A percentile compares a stretch with the other conserved stretches of the same genome.
phyloP scores from a whole-genome alignment of 2,113 vertebrate species.

The Cyanoderma ruficeps region DNA sequence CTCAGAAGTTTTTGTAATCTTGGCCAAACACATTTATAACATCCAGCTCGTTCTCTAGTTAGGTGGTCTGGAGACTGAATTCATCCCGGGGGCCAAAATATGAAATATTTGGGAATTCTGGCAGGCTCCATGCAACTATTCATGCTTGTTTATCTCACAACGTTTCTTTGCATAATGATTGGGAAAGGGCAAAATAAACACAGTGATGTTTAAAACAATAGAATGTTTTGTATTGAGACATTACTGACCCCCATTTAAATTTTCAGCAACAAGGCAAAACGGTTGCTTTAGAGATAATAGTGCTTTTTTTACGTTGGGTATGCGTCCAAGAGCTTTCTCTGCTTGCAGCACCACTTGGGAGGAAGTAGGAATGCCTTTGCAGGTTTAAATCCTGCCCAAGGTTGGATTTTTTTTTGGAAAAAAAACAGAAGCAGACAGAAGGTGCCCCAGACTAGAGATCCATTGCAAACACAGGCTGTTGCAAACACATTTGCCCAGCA shows the following conservation, averaged over 20 bases:
- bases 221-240: background rate
- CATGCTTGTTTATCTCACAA: constrained; percentile 6
- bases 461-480: background rate
- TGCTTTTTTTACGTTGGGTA: background rate
- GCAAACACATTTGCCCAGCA: background rate
- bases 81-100: background rate
- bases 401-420: background rate
- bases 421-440: background rate
- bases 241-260: background rate
- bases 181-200: constrained; percentile 37
- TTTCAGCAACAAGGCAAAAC: background rate
- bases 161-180: constrained; percentile 46
- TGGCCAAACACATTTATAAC: background rate
- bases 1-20: constrained; percentile 24
- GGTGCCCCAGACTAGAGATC: background rate
- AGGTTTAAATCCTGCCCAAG: background rate
- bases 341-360: background rate
- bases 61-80: constrained; percentile 59
- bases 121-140: background rate
- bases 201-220: constrained; percentile 34
- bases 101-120: constrained; percentile 58
- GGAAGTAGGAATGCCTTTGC: background rate
- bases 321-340: background rate
- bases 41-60: background rate
- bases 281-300: background rate